Percentiles rank a stretch among this genome's conserved stretches.
Evolutionary conservation across 2,888 invertebrate genomes (phyloP).

Genomic region (Cephus sareptanus): DNA sequence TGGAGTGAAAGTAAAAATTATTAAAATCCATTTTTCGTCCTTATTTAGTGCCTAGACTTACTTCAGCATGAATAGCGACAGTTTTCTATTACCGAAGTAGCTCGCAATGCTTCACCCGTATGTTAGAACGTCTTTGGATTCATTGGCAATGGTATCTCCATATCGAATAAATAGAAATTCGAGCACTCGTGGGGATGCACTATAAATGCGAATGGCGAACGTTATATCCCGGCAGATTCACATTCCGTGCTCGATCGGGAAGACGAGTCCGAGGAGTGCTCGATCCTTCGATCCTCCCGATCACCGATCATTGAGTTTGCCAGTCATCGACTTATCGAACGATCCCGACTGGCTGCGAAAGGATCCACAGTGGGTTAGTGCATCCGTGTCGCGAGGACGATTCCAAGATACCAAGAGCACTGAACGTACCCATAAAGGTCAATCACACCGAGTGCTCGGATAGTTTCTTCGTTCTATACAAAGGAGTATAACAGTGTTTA

Average conservation of each 20-base stretch:
- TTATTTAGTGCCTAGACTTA: too few species aligned
- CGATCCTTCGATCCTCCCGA: slow-evolving; percentile 14
- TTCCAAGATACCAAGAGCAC: neutral
- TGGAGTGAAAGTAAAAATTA: neutral
- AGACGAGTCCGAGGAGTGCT: slow-evolving; percentile 24
- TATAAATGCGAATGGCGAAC: slow-evolving; percentile 42
- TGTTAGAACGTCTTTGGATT: neutral
- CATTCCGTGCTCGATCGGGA: slow-evolving; percentile 31
- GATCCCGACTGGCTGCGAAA: neutral
- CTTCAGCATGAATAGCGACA: too few species aligned
- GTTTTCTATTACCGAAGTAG: neutral
- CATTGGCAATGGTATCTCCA: neutral
- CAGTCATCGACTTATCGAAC: neutral
- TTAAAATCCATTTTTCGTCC: neutral
- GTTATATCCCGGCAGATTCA: slow-evolving; percentile 34
- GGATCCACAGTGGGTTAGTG: slow-evolving; percentile 23
- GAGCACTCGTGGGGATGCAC: slow-evolving; percentile 33
- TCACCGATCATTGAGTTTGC: neutral
- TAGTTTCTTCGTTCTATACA: neutral
- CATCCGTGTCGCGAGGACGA: slow-evolving; percentile 23
- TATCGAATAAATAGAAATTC: neutral
- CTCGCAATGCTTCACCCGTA: neutral
- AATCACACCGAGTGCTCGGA: neutral
- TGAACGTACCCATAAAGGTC: neutral
- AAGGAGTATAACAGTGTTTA: neutral